Evolutionary conservation across 2,888 invertebrate species (phyloP), one percentile per base, ranked within the genome.

Genomic region (Scaptodrosophila latifasciaeformis): DNA sequence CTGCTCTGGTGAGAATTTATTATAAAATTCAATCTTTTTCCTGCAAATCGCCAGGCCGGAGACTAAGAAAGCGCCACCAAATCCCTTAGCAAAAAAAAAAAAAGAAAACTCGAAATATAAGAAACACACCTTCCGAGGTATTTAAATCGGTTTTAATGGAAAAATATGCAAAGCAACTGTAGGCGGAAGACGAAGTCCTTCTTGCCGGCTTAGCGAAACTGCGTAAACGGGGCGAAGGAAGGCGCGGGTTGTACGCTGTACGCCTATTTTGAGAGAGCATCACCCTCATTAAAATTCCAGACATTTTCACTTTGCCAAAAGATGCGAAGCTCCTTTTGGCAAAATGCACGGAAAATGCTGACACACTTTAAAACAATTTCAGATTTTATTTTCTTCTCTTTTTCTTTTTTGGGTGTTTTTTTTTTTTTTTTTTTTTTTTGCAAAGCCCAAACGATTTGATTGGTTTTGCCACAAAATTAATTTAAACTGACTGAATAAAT

Each of bases 281-380:
- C 39, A 52, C 74, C 76, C 72, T 75, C 76, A 75, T 75, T 75
- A 76, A 76, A 76, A 75, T 75, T 75, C 74, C 69, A 61, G 63
- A 63, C 72, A 76, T 76, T 75, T 74, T 74, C 75, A 75, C 65
- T 74, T 72, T 68, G 50, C 49, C 45, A 42, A 50, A 55, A 44
- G 50, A 31, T 6, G 6, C 3, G 12, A 31, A 13, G 31, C n/a
- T n/a, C n/a, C 54, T 57, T 68, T 45, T 65, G 37, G 55, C 66
- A 37, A 62, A 53, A 50, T 46, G 56, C 53, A 56, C 46, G 55
- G 58, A 76, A 47, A 76, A 74, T 70, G 74, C 75, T 77, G 80
- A 80, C 75, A 75, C 78, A 80, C 74, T 75, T 80, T 75, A 75
- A 75, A 75, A 80, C 80, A 80, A 75, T 75, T 79, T 80, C 72